Evolutionary conservation across 2,797 vertebrate species (phyloP), one percentile per base, ranked within the genome.

Genomic region (Podarcis lilfordi): DNA sequence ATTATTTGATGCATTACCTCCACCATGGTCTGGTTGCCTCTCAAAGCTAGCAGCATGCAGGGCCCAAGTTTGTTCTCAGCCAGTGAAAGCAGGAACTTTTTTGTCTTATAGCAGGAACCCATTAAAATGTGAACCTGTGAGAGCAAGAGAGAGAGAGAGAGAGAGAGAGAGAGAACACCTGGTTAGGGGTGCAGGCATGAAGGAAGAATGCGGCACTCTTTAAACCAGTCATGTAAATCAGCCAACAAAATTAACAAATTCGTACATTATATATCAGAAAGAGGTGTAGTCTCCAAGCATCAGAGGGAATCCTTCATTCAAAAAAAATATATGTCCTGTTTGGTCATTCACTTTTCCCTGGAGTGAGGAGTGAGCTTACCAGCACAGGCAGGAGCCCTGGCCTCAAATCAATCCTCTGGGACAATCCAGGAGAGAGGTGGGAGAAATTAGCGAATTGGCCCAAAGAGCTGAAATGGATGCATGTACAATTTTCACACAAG

Each of bases 21-120:
- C 90, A 99, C 98, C 99, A 99, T 99, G 23, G 99, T 99, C 96
- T 99, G 98, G 97, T 99, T 99, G 25, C 99, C 99, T 83, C 99
- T 97, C 94, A 99, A 96, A 40, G 99, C 99, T 95, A 99, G 97
- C 59, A 99, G 97, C 99, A 99, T 99, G 95, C 99, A 99, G 78
- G 99, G 99, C 8, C 99, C 99, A 93, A 99, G 94, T 96, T 99
- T 99, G 96, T 99, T 99, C 93, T 99, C 99, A 29, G 99, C 98
- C 97, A 99, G 96, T 10, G 99, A 99, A 68, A 99, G 97, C 64
- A 99, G 98, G 95, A 99, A 99, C 93, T 99, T 99, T 97, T 99
- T 99, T 66, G 99, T 99, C 96, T 99, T 99, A 88, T 99, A 99
- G 96, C 99, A 99, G 91, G 99, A 99, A 86, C 99, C 99, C 99